These are phyloP conservation scores for Drosophila monieri DNA, from an alignment of 2,888 invertebrate species.

Conservation along the genomic window DNA sequence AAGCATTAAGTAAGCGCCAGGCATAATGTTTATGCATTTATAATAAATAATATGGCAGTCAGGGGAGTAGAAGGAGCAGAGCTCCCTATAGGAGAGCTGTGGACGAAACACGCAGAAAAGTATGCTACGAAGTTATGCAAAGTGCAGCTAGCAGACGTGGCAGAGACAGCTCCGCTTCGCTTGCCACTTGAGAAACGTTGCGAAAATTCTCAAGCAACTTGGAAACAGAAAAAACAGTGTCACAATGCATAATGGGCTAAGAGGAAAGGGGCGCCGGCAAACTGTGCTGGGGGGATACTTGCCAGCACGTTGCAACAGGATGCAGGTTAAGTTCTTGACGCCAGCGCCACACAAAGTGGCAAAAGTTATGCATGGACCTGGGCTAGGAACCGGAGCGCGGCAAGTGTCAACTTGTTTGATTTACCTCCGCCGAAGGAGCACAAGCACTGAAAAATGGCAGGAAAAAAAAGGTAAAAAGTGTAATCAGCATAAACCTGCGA, in stretches of 20 bases:
- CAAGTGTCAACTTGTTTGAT: slow-evolving; percentile 78
- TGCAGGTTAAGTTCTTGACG: slow-evolving; percentile 77
- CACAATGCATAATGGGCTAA: slow-evolving; percentile 74
- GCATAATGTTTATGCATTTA: slow-evolving; percentile 76
- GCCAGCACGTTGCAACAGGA: slow-evolving; percentile 58
- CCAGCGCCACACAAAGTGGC: slow-evolving; percentile 71
- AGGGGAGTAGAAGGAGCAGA: slow-evolving; percentile 30
- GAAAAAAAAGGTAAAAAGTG: slow-evolving; percentile 30
- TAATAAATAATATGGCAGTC: slow-evolving; percentile 67
- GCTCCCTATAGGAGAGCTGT: neutral
- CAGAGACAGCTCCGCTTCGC: slow-evolving; percentile 55
- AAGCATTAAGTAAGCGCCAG: slow-evolving; percentile 76
- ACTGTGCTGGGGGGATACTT: neutral
- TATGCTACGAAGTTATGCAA: slow-evolving; percentile 79
- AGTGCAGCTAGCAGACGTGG: slow-evolving; percentile 59
- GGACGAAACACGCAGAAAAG: slow-evolving; percentile 55
- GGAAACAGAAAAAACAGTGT: slow-evolving; percentile 51
- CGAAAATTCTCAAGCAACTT: slow-evolving; percentile 42
- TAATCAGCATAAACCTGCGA: slow-evolving; percentile 57
- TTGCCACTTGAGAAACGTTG: slow-evolving; percentile 73
- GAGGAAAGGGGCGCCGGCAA: slow-evolving; percentile 47
- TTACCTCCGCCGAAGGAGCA: slow-evolving; percentile 52
- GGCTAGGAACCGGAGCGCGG: slow-evolving; percentile 31
- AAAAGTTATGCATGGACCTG: slow-evolving; percentile 63
- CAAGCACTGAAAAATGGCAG: slow-evolving; percentile 27